Percentiles rank a stretch among this genome's conserved stretches.
These are phyloP conservation scores for Gallinago nigripennis DNA, from an alignment of 2,797 vertebrate species.

Conservation along the genomic window DNA sequence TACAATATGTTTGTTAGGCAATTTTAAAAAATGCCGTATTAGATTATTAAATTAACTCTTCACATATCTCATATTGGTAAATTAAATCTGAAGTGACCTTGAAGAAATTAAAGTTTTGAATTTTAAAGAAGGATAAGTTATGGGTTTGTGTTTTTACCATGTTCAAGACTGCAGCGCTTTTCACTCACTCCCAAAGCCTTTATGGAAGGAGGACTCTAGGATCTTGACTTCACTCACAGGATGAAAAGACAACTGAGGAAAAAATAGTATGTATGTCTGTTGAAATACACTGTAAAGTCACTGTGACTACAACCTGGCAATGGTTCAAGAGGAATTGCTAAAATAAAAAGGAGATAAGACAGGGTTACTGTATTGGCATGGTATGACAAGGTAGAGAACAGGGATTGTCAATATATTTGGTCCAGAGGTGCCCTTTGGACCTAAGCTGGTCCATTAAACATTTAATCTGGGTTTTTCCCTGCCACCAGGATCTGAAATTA, in stretches of 20 bases:
- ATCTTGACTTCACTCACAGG: background rate
- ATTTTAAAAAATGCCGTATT: constrained; percentile 45
- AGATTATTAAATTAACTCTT: constrained; percentile 59
- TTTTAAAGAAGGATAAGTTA: background rate
- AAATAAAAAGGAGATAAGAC: background rate
- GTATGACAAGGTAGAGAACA: background rate
- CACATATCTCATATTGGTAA: background rate
- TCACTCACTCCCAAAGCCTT: background rate
- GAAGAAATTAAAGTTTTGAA: constrained; percentile 51
- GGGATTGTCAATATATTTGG: background rate
- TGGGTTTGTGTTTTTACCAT: background rate
- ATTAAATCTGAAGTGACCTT: constrained; percentile 47
- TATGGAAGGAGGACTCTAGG: background rate
- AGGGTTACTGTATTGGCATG: background rate
- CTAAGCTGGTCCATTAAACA: background rate
- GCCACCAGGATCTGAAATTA: background rate
- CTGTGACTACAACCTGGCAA: background rate
- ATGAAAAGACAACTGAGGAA: background rate
- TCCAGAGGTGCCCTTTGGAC: background rate
- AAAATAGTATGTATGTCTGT: background rate
- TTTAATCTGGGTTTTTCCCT: background rate
- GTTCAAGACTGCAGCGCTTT: background rate
- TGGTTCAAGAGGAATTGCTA: background rate
- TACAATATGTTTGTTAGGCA: constrained; percentile 47
- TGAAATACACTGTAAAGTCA: background rate